A percentile compares a stretch with the other conserved stretches of the same genome.
Conservation (phyloP, 2,888 invertebrate species). For the Anorthoa munda region DNA sequence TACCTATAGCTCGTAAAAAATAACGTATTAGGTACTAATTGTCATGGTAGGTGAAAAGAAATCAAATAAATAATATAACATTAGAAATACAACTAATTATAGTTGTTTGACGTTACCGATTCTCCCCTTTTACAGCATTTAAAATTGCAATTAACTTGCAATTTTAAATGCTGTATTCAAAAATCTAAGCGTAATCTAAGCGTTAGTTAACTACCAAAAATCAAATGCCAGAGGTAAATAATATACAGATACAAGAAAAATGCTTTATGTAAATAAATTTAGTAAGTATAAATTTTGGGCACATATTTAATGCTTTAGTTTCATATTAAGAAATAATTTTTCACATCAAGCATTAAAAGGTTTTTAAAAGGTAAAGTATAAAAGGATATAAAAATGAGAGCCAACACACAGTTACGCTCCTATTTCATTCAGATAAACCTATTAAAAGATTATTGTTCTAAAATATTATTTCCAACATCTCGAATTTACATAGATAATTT, state of each 20-base stretch:
- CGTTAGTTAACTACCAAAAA: no score
- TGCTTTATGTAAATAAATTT: no score
- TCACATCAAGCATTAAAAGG: neutral
- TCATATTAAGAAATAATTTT: neutral
- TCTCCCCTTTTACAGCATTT: conserved; percentile 4
- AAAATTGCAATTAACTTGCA: no score
- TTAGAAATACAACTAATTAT: neutral
- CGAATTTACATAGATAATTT: conserved; percentile 38
- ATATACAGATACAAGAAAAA: no score
- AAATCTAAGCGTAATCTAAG: no score
- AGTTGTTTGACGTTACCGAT: conserved; percentile 1
- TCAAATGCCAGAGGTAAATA: no score
- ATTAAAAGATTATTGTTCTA: conserved; percentile 26
- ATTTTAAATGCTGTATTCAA: no score
- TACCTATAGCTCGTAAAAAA: neutral
- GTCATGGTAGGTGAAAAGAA: no score
- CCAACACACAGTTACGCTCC: neutral
- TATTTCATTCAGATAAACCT: conserved; percentile 18
- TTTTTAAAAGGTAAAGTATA: neutral
- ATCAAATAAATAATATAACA: no score
- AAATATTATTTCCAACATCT: conserved; percentile 29
- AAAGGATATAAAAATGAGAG: neutral
- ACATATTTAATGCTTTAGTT: neutral
- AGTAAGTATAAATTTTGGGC: neutral
- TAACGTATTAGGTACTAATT: no score